These are phyloP conservation scores for Heterotilapia buettikoferi DNA, from an alignment of 2,113 vertebrate species.

Conservation along the genomic window DNA sequence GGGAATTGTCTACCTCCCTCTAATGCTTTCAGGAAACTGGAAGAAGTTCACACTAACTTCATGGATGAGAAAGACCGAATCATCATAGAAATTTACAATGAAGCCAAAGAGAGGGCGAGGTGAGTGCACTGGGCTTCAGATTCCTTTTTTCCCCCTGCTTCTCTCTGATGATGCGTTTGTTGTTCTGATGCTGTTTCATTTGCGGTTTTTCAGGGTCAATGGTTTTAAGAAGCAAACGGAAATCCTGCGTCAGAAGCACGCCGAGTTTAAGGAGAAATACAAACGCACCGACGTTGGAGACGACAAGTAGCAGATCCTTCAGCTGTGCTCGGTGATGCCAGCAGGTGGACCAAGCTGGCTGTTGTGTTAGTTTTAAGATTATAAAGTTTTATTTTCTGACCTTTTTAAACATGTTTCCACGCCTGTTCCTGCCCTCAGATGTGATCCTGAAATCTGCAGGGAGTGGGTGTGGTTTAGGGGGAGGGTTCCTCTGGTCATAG, in stretches of 20 bases:
- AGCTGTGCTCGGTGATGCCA: neutral
- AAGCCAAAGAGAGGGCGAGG: conserved; percentile 80
- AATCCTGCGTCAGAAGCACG: conserved; percentile 73
- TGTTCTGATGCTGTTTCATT: neutral
- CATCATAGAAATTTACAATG: conserved; percentile 81
- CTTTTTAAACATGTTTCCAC: neutral
- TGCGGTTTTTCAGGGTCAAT: conserved; percentile 61
- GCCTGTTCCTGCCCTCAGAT: neutral
- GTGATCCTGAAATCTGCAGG: neutral
- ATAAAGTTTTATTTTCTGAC: neutral
- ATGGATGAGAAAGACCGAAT: conserved; percentile 81
- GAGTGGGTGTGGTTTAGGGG: neutral
- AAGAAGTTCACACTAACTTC: conserved; percentile 76
- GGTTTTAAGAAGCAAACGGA: conserved; percentile 76
- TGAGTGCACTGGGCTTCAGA: conserved; percentile 27
- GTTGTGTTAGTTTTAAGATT: neutral
- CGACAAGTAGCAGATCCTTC: conserved; percentile 53
- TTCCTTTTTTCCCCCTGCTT: neutral
- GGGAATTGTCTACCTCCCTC: neutral
- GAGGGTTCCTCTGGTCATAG: neutral
- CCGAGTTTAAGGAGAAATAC: conserved; percentile 69
- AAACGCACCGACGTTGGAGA: conserved; percentile 17
- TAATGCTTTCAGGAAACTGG: conserved; percentile 72
- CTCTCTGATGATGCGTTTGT: neutral
- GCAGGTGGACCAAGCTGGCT: neutral